Percentiles rank a stretch among this genome's conserved stretches.
Conservation (phyloP, 2,797 vertebrate species). For the Poecilia velifera region DNA sequence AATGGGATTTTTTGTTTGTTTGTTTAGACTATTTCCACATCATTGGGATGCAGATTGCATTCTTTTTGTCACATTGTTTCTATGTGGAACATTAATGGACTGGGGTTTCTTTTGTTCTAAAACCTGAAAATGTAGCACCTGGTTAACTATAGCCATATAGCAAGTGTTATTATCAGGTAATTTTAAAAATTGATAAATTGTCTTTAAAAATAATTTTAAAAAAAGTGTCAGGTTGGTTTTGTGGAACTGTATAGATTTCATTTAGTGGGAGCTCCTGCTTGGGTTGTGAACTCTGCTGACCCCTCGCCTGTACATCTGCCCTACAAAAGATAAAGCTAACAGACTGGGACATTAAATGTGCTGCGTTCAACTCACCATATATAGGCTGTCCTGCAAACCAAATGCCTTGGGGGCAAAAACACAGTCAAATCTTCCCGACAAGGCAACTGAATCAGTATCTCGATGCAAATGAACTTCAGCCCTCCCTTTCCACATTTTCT, state of each 20-base stretch:
- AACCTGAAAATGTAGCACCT: not conserved
- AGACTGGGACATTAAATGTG: not conserved
- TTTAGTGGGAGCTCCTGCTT: not conserved
- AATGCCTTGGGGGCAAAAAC: slow-evolving; percentile 49
- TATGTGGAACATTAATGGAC: not conserved
- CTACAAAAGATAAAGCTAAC: not conserved
- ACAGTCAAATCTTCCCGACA: slow-evolving; percentile 65
- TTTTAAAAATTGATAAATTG: not conserved
- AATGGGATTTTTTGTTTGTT: not conserved
- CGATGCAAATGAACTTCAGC: slow-evolving; percentile 41
- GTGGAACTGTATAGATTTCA: not conserved
- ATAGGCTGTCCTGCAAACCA: slow-evolving; percentile 26
- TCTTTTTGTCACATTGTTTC: not conserved
- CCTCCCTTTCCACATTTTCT: slow-evolving; percentile 14
- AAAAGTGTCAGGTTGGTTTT: not conserved
- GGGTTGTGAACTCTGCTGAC: not conserved
- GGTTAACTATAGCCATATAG: not conserved
- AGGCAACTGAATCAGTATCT: slow-evolving; percentile 58
- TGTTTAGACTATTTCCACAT: not conserved
- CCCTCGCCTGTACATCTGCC: not conserved
- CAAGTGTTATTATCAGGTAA: not conserved
- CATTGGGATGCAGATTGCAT: not conserved
- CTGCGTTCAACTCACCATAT: slow-evolving; percentile 32
- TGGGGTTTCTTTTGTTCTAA: not conserved
- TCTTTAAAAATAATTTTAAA: not conserved